Conservation (phyloP, 2,797 vertebrate species). For the Lithobates sylvaticus region DNA sequence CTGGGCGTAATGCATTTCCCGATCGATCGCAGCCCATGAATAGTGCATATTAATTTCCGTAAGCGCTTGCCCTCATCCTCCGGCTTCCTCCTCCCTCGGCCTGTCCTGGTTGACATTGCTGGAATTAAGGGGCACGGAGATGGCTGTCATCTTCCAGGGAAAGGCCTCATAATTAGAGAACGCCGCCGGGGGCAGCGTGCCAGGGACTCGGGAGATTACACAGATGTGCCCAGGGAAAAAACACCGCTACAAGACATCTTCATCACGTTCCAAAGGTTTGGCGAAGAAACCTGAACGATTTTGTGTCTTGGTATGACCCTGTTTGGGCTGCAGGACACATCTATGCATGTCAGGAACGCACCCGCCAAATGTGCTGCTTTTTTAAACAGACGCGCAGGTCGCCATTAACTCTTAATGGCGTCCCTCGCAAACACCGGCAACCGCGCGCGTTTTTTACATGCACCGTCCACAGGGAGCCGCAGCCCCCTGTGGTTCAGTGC, state of each 20-base stretch:
- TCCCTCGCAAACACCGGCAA: too few relatives aligned
- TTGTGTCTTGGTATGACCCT: neutral
- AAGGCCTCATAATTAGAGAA: conserved; percentile 5
- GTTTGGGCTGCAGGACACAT: too few relatives aligned
- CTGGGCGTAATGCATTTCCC: conserved; percentile 45
- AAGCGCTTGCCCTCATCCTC: conserved; percentile 25
- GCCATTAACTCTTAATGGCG: too few relatives aligned
- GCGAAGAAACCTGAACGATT: neutral
- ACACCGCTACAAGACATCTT: neutral
- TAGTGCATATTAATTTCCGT: conserved; percentile 54
- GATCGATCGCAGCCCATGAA: conserved; percentile 53
- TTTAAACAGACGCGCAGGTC: too few relatives aligned
- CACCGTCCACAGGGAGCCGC: too few relatives aligned
- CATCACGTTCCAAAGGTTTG: neutral
- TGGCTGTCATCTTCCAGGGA: conserved; percentile 10
- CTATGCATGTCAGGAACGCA: too few relatives aligned
- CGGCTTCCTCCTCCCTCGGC: conserved; percentile 28
- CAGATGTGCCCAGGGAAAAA: conserved; percentile 6
- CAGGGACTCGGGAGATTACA: conserved; percentile 22
- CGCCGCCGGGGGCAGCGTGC: conserved; percentile 14
- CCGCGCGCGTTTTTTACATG: too few relatives aligned
- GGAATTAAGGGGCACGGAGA: conserved; percentile 46
- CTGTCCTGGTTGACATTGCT: conserved; percentile 51
- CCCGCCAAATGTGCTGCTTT: too few relatives aligned
- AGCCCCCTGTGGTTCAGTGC: too few relatives aligned